Evolutionary conservation across 2,113 vertebrate genomes (phyloP).

Genomic region (Alectura lathami): DNA sequence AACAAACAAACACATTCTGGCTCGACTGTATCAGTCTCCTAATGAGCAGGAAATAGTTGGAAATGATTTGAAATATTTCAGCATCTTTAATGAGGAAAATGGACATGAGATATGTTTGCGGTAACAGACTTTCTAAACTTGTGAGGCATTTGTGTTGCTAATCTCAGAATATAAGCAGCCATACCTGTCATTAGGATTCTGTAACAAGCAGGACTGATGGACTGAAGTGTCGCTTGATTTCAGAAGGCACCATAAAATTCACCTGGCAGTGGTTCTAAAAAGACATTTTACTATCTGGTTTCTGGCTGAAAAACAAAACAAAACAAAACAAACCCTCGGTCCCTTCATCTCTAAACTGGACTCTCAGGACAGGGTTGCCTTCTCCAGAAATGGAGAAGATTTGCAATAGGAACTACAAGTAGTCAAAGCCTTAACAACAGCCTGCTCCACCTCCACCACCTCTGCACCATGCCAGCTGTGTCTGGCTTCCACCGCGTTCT

Average conservation of each 20-base stretch:
- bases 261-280: neutral
- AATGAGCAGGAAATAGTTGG: neutral
- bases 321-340: too few species aligned
- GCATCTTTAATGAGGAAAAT: neutral
- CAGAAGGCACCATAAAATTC: neutral
- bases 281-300: neutral
- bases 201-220: neutral
- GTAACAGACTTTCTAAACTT: neutral
- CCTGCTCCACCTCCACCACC: neutral
- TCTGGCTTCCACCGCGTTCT: neutral
- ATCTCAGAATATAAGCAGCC: neutral
- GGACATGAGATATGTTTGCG: rapidly evolving
- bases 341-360: neutral
- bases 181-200: neutral
- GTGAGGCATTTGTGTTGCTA: neutral
- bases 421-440: neutral
- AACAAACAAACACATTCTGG: neutral
- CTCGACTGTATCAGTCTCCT: neutral
- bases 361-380: neutral
- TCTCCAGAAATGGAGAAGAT: neutral
- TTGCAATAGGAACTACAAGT: neutral
- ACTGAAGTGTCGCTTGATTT: neutral
- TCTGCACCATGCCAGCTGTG: neutral
- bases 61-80: neutral
- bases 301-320: neutral